These are phyloP conservation scores for Hozukius guyotensis DNA, from an alignment of 2,797 vertebrate genomes.

Conservation along the genomic window DNA sequence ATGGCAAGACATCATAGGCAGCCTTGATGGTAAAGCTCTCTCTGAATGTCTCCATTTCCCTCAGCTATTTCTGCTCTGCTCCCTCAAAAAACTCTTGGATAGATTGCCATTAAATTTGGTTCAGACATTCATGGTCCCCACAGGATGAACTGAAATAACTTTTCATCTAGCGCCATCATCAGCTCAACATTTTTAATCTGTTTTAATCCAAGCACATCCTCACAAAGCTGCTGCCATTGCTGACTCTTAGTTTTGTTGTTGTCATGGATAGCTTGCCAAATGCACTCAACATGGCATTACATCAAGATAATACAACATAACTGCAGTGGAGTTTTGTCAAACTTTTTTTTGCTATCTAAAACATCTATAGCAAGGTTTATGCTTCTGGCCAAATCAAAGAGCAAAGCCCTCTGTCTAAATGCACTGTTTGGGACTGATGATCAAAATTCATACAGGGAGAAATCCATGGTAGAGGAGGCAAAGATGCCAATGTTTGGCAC, in stretches of 20 bases:
- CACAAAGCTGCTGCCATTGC: not conserved
- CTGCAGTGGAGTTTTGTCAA: not conserved
- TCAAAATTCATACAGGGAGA: not conserved
- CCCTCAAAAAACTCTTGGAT: not conserved
- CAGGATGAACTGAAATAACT: not conserved
- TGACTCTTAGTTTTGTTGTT: not conserved
- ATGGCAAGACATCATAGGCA: not conserved
- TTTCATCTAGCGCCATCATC: not conserved
- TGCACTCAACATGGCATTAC: too few relatives aligned
- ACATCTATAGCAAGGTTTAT: not conserved
- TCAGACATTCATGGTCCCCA: not conserved
- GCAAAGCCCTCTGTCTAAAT: not conserved
- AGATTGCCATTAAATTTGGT: not conserved
- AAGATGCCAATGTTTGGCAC: not conserved
- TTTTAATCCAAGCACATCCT: not conserved
- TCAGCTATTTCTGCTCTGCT: not conserved
- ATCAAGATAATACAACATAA: not conserved
- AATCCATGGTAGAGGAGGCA: not conserved
- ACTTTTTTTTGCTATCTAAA: not conserved
- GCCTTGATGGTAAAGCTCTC: not conserved
- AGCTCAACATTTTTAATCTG: not conserved
- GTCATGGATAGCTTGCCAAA: not conserved
- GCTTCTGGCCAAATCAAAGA: not conserved
- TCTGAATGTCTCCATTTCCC: not conserved
- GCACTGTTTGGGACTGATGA: not conserved